These are phyloP conservation scores for Drosophila micromelanica DNA, from an alignment of 1,140 invertebrate genomes.

Conservation along the genomic window DNA sequence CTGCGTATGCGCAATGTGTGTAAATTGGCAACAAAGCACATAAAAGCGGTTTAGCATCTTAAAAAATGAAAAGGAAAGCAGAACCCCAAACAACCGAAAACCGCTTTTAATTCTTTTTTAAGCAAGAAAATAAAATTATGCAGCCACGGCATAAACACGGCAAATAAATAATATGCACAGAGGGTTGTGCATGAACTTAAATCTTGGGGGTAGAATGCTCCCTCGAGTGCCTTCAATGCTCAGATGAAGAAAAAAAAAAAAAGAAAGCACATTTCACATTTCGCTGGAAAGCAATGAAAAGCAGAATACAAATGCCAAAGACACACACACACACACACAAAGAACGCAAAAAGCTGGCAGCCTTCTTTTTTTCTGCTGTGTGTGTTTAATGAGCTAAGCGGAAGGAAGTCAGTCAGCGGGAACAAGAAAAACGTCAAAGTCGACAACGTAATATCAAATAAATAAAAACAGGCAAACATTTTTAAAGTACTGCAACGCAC, in stretches of 20 bases:
- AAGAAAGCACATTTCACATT: conserved; percentile 68
- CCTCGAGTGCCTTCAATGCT: conserved; percentile 70
- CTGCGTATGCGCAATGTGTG: conserved; percentile 44
- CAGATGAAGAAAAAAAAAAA: not conserved
- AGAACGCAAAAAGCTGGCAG: conserved; percentile 25
- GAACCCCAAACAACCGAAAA: conserved; percentile 48
- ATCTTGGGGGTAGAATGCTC: conserved; percentile 21
- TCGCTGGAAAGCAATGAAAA: conserved; percentile 50
- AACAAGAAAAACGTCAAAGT: conserved; percentile 59
- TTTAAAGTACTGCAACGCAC: conserved; percentile 33
- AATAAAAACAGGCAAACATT: conserved; percentile 62
- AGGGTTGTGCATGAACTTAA: not conserved
- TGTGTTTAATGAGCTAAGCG: conserved; percentile 83
- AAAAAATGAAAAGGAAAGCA: conserved; percentile 32
- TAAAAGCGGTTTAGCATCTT: conserved; percentile 73
- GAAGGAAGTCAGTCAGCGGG: conserved; percentile 74
- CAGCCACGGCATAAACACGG: conserved; percentile 65
- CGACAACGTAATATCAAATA: conserved; percentile 71
- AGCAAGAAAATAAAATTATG: conserved; percentile 83
- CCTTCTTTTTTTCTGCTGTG: conserved; percentile 1
- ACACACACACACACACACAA: no score
- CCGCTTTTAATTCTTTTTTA: conserved; percentile 81
- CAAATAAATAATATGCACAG: conserved; percentile 71
- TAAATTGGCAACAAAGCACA: conserved; percentile 52
- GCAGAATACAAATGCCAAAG: conserved; percentile 53